phyloP scores from a whole-genome alignment of 2,888 invertebrate genomes.

The Lithophane socia region DNA sequence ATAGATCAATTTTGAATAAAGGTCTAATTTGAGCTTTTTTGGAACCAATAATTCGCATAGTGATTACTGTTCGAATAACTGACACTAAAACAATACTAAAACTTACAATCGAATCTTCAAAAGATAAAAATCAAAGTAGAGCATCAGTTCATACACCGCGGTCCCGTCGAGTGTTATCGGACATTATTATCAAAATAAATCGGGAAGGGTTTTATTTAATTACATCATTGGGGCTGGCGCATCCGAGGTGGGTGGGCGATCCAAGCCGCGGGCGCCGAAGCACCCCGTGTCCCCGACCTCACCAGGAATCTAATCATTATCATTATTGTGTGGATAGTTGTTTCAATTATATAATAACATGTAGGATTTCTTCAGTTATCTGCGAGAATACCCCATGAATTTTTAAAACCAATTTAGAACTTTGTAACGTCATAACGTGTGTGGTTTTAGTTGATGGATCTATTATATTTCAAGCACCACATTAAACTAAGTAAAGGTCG shows the following conservation, averaged over 20 bases:
- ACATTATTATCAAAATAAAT: constrained; percentile 82
- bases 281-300: constrained; percentile 72
- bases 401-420: constrained; percentile 24
- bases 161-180: constrained; percentile 74
- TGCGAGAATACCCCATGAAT: constrained; percentile 49
- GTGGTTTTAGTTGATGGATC: constrained; percentile 40
- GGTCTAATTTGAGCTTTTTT: background rate
- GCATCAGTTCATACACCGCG: constrained; percentile 70
- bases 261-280: constrained; percentile 57
- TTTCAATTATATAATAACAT: constrained; percentile 74
- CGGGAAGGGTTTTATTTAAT: constrained; percentile 79
- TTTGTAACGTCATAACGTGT: constrained; percentile 21
- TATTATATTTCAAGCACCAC: constrained; percentile 36
- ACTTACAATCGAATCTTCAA: background rate
- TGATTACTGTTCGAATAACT: constrained; percentile 6
- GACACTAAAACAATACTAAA: constrained; percentile 2
- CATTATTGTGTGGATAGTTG: constrained; percentile 75
- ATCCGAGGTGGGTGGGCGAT: constrained; percentile 81
- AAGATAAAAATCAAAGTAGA: constrained; percentile 65
- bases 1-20: background rate
- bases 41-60: background rate
- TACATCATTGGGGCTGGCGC: constrained; percentile 76
- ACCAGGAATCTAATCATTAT: constrained; percentile 79
- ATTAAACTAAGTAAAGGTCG: constrained; percentile 47
- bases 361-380: constrained; percentile 68